These are phyloP conservation scores for Silurus asotus DNA, from an alignment of 2,113 vertebrate genomes.

Conservation along the genomic window DNA sequence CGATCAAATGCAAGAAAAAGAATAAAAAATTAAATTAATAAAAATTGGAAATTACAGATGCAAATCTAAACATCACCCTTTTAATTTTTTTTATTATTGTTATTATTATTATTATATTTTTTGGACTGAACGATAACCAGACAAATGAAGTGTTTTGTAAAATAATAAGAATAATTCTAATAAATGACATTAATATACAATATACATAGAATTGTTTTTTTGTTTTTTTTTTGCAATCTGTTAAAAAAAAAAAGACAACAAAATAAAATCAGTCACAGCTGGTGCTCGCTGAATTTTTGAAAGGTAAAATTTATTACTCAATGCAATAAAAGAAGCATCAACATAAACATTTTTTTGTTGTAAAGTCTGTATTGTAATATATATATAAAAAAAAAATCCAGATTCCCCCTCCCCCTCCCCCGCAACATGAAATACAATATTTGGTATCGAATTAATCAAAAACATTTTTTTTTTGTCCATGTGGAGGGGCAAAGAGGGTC, in stretches of 20 bases:
- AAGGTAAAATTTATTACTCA: constrained; percentile 66
- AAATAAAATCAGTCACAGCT: constrained; percentile 61
- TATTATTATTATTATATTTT: too few species aligned
- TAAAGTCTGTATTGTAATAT: constrained; percentile 80
- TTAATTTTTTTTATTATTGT: too few species aligned
- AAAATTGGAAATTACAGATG: too few species aligned
- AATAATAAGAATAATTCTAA: constrained; percentile 47
- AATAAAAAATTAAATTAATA: background rate
- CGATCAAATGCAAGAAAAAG: background rate
- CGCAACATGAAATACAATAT: constrained; percentile 66
- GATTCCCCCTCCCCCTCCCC: too few species aligned
- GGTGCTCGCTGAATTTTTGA: constrained; percentile 58
- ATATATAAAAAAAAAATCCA: constrained; percentile 64
- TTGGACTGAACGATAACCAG: constrained; percentile 56
- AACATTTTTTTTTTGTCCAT: constrained; percentile 59
- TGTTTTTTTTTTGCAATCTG: constrained; percentile 52
- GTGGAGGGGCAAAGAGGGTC: constrained; percentile 51
- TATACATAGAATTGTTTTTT: constrained; percentile 62
- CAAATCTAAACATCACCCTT: too few species aligned
- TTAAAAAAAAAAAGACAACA: constrained; percentile 45
- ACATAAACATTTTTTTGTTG: constrained; percentile 70
- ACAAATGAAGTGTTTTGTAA: constrained; percentile 71
- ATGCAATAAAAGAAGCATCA: constrained; percentile 77
- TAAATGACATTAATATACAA: constrained; percentile 32
- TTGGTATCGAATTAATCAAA: constrained; percentile 63